Conservation (phyloP, 2,113 vertebrate genomes). For the Delphinapterus leucas region DNA sequence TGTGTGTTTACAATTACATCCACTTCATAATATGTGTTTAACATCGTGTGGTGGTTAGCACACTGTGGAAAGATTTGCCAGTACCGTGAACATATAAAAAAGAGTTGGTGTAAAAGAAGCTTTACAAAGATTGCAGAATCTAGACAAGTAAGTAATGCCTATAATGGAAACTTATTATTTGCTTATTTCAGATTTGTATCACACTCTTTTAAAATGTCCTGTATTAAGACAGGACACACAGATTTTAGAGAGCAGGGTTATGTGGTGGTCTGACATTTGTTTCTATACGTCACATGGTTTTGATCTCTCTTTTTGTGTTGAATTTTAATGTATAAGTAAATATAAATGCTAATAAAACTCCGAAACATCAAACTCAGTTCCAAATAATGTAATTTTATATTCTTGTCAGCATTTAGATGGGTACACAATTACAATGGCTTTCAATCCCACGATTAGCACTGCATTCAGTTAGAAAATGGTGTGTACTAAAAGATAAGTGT, state of each 20-base stretch:
- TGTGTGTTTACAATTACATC: slow-evolving; percentile 87
- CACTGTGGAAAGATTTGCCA: slow-evolving; percentile 80
- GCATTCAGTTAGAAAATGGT: slow-evolving; percentile 86
- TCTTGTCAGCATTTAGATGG: slow-evolving; percentile 85
- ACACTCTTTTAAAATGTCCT: slow-evolving; percentile 66
- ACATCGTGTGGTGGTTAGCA: slow-evolving; percentile 82
- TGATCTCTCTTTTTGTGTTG: slow-evolving; percentile 77
- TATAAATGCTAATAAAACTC: slow-evolving; percentile 84
- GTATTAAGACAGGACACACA: slow-evolving; percentile 45
- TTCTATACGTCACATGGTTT: slow-evolving; percentile 58
- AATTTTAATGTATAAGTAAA: slow-evolving; percentile 83
- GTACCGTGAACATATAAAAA: slow-evolving; percentile 66
- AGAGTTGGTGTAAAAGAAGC: slow-evolving; percentile 75
- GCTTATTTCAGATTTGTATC: slow-evolving; percentile 80
- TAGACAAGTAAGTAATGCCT: slow-evolving; percentile 67
- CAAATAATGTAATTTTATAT: slow-evolving; percentile 86
- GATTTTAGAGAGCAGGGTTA: slow-evolving; percentile 48
- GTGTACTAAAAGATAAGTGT: slow-evolving; percentile 86
- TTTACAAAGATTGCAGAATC: slow-evolving; percentile 79
- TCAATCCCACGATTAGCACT: slow-evolving; percentile 83
- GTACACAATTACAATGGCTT: slow-evolving; percentile 86
- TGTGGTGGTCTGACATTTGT: slow-evolving; percentile 71
- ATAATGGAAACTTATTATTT: slow-evolving; percentile 80
- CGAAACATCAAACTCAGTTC: slow-evolving; percentile 82
- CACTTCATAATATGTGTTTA: slow-evolving; percentile 88